Evolutionary conservation across 2,888 invertebrate genomes (phyloP).

Genomic region (Rosalia funebris): DNA sequence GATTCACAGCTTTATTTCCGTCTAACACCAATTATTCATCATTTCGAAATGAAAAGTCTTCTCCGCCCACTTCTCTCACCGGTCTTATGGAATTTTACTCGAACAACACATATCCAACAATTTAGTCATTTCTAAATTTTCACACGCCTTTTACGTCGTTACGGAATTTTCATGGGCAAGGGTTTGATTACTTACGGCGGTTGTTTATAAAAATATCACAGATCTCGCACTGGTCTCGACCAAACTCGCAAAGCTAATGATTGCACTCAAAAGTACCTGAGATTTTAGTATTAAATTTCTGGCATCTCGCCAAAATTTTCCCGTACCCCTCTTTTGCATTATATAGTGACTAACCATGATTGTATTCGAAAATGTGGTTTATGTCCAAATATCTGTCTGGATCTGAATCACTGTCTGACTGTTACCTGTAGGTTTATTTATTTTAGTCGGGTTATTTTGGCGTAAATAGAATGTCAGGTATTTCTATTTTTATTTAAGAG

Average conservation of each 20-base stretch:
- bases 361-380: neutral
- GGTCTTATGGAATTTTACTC: neutral
- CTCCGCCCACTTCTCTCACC: neutral
- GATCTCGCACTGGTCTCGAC: slow-evolving; percentile 25
- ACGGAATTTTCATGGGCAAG: neutral
- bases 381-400: slow-evolving; percentile 19
- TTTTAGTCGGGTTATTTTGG: too few species aligned
- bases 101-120: slow-evolving; percentile 1
- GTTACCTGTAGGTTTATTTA: too few species aligned
- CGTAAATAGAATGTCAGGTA: neutral
- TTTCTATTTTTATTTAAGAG: too few species aligned
- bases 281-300: slow-evolving; percentile 22
- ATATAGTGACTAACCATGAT: slow-evolving; percentile 7
- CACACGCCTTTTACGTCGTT: slow-evolving; percentile 6
- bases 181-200: slow-evolving; percentile 18
- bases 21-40: neutral
- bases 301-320: slow-evolving; percentile 17
- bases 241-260: slow-evolving; percentile 18
- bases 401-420: too few species aligned
- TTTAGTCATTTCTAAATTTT: slow-evolving; percentile 7
- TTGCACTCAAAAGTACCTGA: slow-evolving; percentile 17
- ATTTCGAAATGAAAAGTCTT: neutral
- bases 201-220: slow-evolving; percentile 15
- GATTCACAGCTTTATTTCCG: slow-evolving; percentile 1
- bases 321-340: slow-evolving; percentile 5